A percentile compares a stretch with the other conserved stretches of the same genome.
Conservation (phyloP, 2,888 invertebrate species). For the Epirrhoe tristata region DNA sequence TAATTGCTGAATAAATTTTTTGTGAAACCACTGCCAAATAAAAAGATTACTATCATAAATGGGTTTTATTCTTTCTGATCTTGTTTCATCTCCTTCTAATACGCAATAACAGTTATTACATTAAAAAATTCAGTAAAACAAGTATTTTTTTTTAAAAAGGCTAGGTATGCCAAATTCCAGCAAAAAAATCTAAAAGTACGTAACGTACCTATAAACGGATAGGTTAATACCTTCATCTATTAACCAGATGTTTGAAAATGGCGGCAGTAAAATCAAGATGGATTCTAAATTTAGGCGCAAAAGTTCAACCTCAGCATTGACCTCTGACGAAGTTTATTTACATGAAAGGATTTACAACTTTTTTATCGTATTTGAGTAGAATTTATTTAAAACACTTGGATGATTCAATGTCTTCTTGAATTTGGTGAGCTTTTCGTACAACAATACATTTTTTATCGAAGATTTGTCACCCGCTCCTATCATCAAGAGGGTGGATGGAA, state of each 20-base stretch:
- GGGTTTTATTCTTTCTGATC: too few species aligned
- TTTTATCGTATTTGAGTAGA: not conserved
- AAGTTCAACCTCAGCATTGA: slow-evolving; percentile 55
- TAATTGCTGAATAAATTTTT: slow-evolving; percentile 14
- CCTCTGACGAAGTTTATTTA: slow-evolving; percentile 25
- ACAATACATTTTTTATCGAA: too few species aligned
- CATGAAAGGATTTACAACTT: slow-evolving; percentile 8
- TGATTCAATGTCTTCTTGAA: not conserved
- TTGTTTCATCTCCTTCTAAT: too few species aligned
- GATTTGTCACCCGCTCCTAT: too few species aligned
- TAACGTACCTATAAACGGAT: too few species aligned
- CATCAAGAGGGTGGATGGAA: too few species aligned
- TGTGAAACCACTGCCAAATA: slow-evolving; percentile 16
- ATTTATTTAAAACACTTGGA: not conserved
- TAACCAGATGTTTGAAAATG: slow-evolving; percentile 51
- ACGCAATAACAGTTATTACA: too few species aligned
- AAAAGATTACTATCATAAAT: not conserved
- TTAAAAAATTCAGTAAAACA: too few species aligned
- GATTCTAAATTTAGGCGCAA: slow-evolving; percentile 53
- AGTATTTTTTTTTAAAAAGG: too few species aligned
- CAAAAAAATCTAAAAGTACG: too few species aligned
- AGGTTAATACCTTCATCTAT: too few species aligned
- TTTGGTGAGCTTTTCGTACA: not conserved
- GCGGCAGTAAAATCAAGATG: slow-evolving; percentile 58
- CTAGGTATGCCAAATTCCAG: too few species aligned